Evolutionary conservation across 2,113 vertebrate species (phyloP).

Genomic region (Glaucidium brasilianum): DNA sequence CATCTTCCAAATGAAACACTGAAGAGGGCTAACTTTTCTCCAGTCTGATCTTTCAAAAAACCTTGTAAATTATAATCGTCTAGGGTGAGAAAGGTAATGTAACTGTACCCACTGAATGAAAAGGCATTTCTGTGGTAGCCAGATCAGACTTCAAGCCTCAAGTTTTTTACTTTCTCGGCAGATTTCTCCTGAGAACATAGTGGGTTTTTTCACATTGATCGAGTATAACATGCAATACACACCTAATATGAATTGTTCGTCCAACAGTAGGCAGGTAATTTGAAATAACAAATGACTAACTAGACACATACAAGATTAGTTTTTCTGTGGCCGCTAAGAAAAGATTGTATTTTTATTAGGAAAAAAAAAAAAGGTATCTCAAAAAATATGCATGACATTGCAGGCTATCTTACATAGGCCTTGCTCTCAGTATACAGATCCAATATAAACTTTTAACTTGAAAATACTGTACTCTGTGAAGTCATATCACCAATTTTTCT

Average conservation of each 20-base stretch:
- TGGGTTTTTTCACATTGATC: not conserved
- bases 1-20: not conserved
- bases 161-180: not conserved
- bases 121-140: not conserved
- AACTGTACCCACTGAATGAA: not conserved
- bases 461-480: not conserved
- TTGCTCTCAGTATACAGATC: not conserved
- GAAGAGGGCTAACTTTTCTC: not conserved
- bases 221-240: not conserved
- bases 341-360: not conserved
- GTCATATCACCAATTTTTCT: fast-evolving
- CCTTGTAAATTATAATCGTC: not conserved
- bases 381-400: not conserved
- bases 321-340: not conserved
- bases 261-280: not conserved
- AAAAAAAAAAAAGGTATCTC: not conserved
- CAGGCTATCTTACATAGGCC: not conserved
- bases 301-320: not conserved
- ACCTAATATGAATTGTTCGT: not conserved
- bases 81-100: not conserved
- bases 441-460: not conserved
- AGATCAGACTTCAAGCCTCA: not conserved
- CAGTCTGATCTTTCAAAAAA: not conserved
- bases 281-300: not conserved
- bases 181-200: not conserved